Percentiles rank a stretch among this genome's conserved stretches.
These are phyloP conservation scores for Palloptera scutellata DNA, from an alignment of 2,888 invertebrate genomes.

Conservation along the genomic window DNA sequence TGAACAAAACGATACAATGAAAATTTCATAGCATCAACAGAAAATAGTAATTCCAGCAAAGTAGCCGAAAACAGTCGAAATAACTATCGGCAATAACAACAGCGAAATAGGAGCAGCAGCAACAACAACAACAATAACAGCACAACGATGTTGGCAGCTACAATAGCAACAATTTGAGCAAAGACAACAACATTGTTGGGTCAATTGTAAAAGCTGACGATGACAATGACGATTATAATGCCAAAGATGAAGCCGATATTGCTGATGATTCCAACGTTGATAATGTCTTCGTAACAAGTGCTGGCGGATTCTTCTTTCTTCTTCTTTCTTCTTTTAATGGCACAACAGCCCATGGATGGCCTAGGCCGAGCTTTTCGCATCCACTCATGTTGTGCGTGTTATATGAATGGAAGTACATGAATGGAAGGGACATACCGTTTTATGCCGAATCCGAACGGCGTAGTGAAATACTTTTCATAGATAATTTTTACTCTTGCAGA, in stretches of 20 bases:
- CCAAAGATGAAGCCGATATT: background rate
- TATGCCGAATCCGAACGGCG: too few relatives aligned
- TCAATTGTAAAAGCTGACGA: background rate
- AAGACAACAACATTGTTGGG: conserved; percentile 12
- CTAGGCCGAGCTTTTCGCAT: too few relatives aligned
- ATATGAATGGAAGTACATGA: too few relatives aligned
- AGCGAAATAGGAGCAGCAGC: background rate
- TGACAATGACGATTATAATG: conserved; percentile 19
- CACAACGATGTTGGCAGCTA: background rate
- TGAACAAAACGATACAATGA: too few relatives aligned
- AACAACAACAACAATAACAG: conserved; percentile 6
- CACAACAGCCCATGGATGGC: too few relatives aligned
- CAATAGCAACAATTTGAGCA: background rate
- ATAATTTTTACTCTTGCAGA: too few relatives aligned
- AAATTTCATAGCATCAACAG: background rate
- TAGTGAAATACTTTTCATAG: too few relatives aligned
- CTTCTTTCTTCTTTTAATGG: too few relatives aligned
- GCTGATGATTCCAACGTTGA: background rate
- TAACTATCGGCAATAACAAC: background rate
- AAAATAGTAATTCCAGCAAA: conserved; percentile 6
- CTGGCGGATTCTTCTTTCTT: background rate
- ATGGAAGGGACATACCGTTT: too few relatives aligned
- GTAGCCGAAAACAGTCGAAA: conserved; percentile 11
- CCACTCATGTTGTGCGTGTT: too few relatives aligned
- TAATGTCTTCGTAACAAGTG: conserved; percentile 8